These are phyloP conservation scores for Coreius guichenoti DNA, from an alignment of 2,797 vertebrate genomes.

Conservation along the genomic window DNA sequence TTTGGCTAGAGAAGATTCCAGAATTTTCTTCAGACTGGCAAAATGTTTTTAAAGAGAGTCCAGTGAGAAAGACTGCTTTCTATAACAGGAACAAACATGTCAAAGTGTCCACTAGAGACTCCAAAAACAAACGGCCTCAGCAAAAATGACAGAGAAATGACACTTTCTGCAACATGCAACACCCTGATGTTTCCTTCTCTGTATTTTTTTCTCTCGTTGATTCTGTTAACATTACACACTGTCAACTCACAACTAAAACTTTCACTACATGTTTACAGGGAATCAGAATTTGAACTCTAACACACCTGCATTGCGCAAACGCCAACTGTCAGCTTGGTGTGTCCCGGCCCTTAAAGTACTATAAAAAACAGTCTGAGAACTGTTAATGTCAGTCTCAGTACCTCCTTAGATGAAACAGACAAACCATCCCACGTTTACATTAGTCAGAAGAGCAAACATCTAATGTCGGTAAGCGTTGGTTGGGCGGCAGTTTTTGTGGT, in stretches of 20 bases:
- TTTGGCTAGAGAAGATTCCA: background rate
- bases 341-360: background rate
- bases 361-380: background rate
- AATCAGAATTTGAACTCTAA: constrained; percentile 15
- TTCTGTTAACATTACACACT: background rate
- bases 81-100: background rate
- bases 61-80: background rate
- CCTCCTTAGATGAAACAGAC: background rate
- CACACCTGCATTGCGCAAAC: background rate
- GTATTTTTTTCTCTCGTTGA: background rate
- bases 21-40: background rate
- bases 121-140: background rate
- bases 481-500: background rate
- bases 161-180: background rate
- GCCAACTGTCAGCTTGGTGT: background rate
- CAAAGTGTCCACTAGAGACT: background rate
- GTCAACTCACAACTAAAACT: background rate
- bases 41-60: background rate
- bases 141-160: background rate
- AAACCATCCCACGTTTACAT: background rate
- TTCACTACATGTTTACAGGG: background rate
- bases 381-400: background rate
- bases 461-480: background rate
- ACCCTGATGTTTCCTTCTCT: background rate
- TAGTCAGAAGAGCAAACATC: constrained; percentile 7